Evolutionary conservation across 1,140 invertebrate genomes (phyloP), one percentile per base, ranked within the genome.

Genomic region (Nomia melanderi): DNA sequence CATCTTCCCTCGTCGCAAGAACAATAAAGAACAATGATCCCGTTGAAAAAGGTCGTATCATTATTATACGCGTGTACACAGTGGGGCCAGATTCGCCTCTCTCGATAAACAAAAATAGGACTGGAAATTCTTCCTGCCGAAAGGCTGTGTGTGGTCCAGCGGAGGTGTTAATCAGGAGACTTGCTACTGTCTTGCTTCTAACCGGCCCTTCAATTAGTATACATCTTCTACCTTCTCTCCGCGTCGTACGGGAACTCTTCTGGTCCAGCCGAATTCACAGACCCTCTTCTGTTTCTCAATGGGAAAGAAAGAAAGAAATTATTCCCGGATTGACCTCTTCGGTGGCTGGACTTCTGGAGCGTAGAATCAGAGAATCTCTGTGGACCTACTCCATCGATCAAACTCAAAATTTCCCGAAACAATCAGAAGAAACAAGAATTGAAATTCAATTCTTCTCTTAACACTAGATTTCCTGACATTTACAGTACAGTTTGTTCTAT

Each of bases 131-230:
- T 70, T 83, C 65, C 79, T 86, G 70, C 50, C 25, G n/a, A 50
- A 70, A 72, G 85, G 50, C 83, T 83, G 88, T 86, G 91, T 91
- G 91, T 92, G 91, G 91, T 88, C 90, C 86, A 33, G 50, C 33
- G 63, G 41, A 92, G 90, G 90, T 92, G 91, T 90, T 92, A 92
- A 92, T 92, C 89, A 85, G 78, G 78, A 76, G 80, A 76, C 86
- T 86, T 79, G 90, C 90, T 92, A 91, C 91, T 89, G 91, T 91
- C 86, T 79, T 88, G 87, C 88, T 86, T 77, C 71, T 84, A 84
- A 86, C 86, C 86, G 88, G 86, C 87, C 86, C 90, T 90, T 92
- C 91, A 92, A 92, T 92, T 92, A 92, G 90, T 92, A 90, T 88
- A 88, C 86, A 65, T 81, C 77, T 76, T 75, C 70, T 65, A 79